These are phyloP conservation scores for Oreocharis arfaki DNA, from an alignment of 2,113 vertebrate genomes.

Conservation along the genomic window DNA sequence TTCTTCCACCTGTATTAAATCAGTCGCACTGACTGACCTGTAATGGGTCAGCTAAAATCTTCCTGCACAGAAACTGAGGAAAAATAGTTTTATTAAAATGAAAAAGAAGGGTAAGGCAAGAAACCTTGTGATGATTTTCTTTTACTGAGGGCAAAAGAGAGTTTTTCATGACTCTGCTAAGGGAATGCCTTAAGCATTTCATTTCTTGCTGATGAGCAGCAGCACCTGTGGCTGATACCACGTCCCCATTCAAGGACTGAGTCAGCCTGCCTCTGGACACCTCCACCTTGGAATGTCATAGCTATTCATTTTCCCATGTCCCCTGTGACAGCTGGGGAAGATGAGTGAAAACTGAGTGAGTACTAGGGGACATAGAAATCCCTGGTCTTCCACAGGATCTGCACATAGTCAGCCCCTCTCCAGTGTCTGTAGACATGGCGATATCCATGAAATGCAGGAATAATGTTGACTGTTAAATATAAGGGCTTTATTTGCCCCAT, in stretches of 20 bases:
- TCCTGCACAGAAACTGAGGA: neutral
- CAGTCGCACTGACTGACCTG: neutral
- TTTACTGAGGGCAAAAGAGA: neutral
- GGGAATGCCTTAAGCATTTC: neutral
- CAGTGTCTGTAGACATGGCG: neutral
- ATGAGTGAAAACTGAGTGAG: neutral
- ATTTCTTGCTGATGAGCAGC: neutral
- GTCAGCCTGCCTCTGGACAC: neutral
- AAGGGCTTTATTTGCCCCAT: neutral
- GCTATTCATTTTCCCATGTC: neutral
- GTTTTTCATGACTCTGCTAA: neutral
- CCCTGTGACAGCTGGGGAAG: neutral
- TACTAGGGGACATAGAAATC: neutral
- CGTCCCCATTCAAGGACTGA: neutral
- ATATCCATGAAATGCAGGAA: neutral
- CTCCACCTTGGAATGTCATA: neutral
- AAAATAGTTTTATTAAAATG: neutral
- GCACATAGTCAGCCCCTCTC: neutral
- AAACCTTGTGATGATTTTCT: neutral
- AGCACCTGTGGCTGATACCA: neutral
- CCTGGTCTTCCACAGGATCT: neutral
- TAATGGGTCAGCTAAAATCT: neutral
- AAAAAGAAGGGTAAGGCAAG: neutral
- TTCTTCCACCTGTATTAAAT: conserved; percentile 12
- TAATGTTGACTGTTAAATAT: neutral